These are phyloP conservation scores for Gymnodraco acuticeps DNA, from an alignment of 2,797 vertebrate genomes.

Conservation along the genomic window DNA sequence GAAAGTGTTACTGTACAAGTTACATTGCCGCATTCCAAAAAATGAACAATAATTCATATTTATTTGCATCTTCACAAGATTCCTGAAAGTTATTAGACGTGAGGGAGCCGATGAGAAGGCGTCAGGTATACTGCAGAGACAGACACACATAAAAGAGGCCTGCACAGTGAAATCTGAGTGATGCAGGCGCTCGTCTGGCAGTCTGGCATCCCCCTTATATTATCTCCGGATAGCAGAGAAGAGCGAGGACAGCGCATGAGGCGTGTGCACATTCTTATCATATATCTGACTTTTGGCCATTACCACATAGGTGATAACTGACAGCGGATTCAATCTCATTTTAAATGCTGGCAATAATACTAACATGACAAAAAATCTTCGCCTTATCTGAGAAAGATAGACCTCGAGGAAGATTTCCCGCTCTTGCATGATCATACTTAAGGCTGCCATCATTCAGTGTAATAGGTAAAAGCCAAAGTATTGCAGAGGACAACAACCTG, in stretches of 20 bases:
- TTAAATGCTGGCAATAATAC: conserved; percentile 37
- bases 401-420: conserved; percentile 20
- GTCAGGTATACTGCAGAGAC: conserved; percentile 4
- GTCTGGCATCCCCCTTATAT: conserved; percentile 42
- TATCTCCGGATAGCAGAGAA: conserved; percentile 81
- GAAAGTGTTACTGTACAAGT: no score
- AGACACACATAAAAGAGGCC: conserved; percentile 16
- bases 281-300: conserved; percentile 46
- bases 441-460: conserved; percentile 62
- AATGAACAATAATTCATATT: conserved; percentile 1
- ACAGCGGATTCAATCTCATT: conserved; percentile 24
- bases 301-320: conserved; percentile 32
- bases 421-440: conserved; percentile 43
- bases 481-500: conserved; percentile 68
- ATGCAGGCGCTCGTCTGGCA: conserved; percentile 45
- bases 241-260: conserved; percentile 55
- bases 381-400: conserved; percentile 21
- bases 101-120: conserved; percentile 1
- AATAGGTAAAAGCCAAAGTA: conserved; percentile 68
- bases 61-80: conserved; percentile 6
- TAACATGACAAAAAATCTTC: conserved; percentile 28
- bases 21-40: not conserved
- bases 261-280: conserved; percentile 25
- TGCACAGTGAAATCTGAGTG: conserved; percentile 22
- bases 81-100: conserved; percentile 5